Percentiles rank a stretch among this genome's conserved stretches.
phyloP scores from a whole-genome alignment of 2,113 vertebrate genomes.

The Calonectris borealis region DNA sequence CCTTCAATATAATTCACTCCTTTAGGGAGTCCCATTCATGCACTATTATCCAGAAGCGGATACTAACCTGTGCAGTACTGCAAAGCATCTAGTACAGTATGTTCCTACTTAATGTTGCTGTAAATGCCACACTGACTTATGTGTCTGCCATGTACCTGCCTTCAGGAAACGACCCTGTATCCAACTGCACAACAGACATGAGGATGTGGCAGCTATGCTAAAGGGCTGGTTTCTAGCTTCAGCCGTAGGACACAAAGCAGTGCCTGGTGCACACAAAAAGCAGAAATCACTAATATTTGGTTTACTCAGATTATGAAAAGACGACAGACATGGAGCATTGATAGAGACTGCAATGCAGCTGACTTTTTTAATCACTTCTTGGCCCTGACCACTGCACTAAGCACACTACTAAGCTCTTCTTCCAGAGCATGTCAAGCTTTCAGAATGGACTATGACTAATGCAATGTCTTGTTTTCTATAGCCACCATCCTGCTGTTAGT shows the following conservation, averaged over 20 bases:
- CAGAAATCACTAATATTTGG: neutral
- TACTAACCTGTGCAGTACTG: neutral
- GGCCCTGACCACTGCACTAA: neutral
- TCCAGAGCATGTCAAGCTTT: neutral
- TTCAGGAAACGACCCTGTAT: neutral
- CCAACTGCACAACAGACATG: too few relatives aligned
- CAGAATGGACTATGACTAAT: neutral
- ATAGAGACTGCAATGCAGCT: neutral
- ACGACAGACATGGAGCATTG: neutral
- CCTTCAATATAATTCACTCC: neutral
- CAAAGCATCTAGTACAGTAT: neutral
- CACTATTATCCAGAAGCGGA: neutral
- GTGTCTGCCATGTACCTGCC: neutral
- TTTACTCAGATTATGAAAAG: neutral
- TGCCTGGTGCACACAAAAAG: neutral
- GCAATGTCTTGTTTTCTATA: neutral
- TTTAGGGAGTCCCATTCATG: neutral
- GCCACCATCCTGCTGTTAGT: neutral
- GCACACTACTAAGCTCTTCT: neutral
- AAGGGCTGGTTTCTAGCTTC: neutral
- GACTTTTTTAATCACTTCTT: neutral
- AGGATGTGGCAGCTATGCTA: neutral
- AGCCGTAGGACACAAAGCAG: accelerated
- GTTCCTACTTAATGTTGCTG: neutral
- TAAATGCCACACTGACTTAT: neutral